Conservation (phyloP, 2,888 invertebrate species). For the Plagodis pulveraria region DNA sequence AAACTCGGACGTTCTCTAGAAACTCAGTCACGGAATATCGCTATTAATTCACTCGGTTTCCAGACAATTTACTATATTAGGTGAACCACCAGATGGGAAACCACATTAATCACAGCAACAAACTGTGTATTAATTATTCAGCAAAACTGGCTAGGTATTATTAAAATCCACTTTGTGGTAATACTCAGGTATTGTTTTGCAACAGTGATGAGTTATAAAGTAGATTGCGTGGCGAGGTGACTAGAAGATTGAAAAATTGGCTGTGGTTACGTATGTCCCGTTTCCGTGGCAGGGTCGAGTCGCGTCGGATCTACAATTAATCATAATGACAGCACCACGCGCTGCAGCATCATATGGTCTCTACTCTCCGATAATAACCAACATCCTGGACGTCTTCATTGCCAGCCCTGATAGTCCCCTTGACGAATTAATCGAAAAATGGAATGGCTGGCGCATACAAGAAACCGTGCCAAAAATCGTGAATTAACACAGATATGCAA, state of each 20-base stretch:
- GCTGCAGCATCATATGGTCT: slow-evolving; percentile 34
- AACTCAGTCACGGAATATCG: slow-evolving; percentile 43
- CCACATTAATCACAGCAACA: slow-evolving; percentile 37
- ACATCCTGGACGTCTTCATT: slow-evolving; percentile 48
- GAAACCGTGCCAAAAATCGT: too few relatives aligned
- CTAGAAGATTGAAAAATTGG: slow-evolving; percentile 32
- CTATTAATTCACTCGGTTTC: slow-evolving; percentile 41
- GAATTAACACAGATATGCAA: slow-evolving; percentile 34
- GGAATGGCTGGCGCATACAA: too few relatives aligned
- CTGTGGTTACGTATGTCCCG: slow-evolving; percentile 31
- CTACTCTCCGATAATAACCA: slow-evolving; percentile 42
- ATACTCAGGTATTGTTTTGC: slow-evolving; percentile 35
- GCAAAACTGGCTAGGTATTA: slow-evolving; percentile 27
- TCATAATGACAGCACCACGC: slow-evolving; percentile 49
- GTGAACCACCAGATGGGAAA: slow-evolving; percentile 34
- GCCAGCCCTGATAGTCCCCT: slow-evolving; percentile 47
- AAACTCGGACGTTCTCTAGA: slow-evolving; percentile 32
- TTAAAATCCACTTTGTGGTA: slow-evolving; percentile 44
- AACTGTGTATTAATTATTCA: slow-evolving; percentile 32
- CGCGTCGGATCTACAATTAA: slow-evolving; percentile 43
- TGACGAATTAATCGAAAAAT: slow-evolving; percentile 43
- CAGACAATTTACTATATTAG: slow-evolving; percentile 32
- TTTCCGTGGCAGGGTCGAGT: slow-evolving; percentile 31
- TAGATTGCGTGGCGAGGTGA: slow-evolving; percentile 30
- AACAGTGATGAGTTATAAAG: slow-evolving; percentile 20